A percentile compares a stretch with the other conserved stretches of the same genome.
Conservation (phyloP, 2,113 vertebrate genomes). For the Urocitellus parryii region DNA sequence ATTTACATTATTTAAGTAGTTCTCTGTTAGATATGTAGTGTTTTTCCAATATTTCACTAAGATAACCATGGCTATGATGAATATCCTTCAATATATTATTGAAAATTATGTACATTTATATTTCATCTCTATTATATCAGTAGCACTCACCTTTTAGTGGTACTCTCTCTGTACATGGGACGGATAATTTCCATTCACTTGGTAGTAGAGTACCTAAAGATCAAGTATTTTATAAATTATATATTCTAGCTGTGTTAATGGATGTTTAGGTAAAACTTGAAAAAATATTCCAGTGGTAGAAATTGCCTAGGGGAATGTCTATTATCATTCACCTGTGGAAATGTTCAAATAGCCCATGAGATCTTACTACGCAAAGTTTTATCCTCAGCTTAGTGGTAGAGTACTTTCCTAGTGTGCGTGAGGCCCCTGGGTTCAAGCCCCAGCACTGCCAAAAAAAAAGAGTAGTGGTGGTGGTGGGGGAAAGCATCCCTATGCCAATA, state of each 20-base stretch:
- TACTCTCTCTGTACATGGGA: neutral
- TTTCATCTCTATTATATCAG: slow-evolving; percentile 44
- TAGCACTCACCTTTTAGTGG: slow-evolving; percentile 22
- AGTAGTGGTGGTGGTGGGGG: too few species aligned
- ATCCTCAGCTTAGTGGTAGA: neutral
- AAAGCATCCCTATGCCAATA: neutral
- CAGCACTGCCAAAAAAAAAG: neutral
- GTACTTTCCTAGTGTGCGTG: neutral
- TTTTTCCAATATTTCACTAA: slow-evolving; percentile 52
- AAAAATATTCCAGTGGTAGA: slow-evolving; percentile 30
- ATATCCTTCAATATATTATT: neutral
- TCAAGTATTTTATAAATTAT: slow-evolving; percentile 56
- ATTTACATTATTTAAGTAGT: slow-evolving; percentile 9
- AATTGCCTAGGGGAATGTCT: neutral
- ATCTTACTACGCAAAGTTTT: neutral
- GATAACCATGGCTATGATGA: neutral
- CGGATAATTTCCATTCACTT: slow-evolving; percentile 29
- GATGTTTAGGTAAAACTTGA: slow-evolving; percentile 56
- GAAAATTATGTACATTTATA: slow-evolving; percentile 45
- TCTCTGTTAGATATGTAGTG: neutral
- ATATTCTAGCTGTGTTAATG: neutral
- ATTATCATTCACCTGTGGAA: slow-evolving; percentile 16
- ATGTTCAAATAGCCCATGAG: neutral
- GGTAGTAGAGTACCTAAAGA: neutral
- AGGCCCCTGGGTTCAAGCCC: neutral